Evolutionary conservation across 2,797 vertebrate genomes (phyloP), one percentile per base, ranked within the genome.

Genomic region (Clarias platycephalus): DNA sequence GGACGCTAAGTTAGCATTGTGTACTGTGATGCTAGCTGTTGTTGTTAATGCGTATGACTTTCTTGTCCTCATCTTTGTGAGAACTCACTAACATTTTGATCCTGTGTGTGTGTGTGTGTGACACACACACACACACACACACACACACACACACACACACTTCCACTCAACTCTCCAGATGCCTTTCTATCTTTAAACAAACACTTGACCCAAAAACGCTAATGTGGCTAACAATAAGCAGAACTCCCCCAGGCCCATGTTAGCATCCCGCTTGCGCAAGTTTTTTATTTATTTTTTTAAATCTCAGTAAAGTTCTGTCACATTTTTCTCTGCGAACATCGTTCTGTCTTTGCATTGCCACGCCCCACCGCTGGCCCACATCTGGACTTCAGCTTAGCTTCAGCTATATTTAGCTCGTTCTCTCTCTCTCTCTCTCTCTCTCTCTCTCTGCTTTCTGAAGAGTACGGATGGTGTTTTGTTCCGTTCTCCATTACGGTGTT

Each of bases 401-500:
- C 63, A 0, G 37, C 63, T 85, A 82, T 82, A 82, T 85, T 85
- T 85, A 85, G 64, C 57, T 57, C 64, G 5, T 28, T 44, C 13
- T 64, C 75, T 37, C 71, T 60, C 7, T 22, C 22, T 40, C 34
- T 55, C 71, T 60, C 7, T 22, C 22, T 40, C 34, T 55, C 80
- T 82, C 64, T 31, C 31, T 31, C 80, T 82, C 64, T 5, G 8
- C 70, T 37, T 81, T 74, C 81, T 34, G 31, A 68, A 77, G 53
- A 76, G 84, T 80, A 68, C 20, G 83, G 70, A 77, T 49, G 67
- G 84, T 70, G 60, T 37, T 2, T 80, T 75, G n/a, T 71, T 87
- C 84, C 83, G 58, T 78, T 9, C 83, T 89, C 80, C 85, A 49
- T 88, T 83, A 90, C 60, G 31, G 26, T 18, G 85, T 90, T 85